Base-by-base conservation (phyloP, 2,888 invertebrate genomes). In the Epirrhoe tristata region DNA sequence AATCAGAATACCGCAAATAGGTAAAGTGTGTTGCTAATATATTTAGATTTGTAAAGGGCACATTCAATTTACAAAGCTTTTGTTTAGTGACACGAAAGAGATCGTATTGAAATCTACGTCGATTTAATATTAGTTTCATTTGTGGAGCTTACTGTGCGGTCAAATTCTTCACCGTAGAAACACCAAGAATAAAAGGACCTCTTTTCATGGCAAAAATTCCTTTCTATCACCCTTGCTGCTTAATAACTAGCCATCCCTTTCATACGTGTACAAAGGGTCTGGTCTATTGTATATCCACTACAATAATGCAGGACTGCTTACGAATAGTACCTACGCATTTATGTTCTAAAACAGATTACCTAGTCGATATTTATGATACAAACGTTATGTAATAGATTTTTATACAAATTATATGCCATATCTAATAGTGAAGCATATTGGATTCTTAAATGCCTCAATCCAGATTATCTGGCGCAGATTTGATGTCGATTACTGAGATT, bases 221-320 rank as follows among this genome's bases (percentile, higher is more conserved):
- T 66, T 51, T 24, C 55, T 56, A 58, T 65, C 64, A 63, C 70
- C 70, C 67, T 56, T 53, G 67, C 58, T 65, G 58, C 54, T 65
- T 63, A 65, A 73, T 73, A 70, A 70, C 67, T 72, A 70, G 63
- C 63, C 67, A 69, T 69, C 63, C 65, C 63, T 69, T 73, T 69
- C 63, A 69, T 58, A 66, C 56, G 59, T 65, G 17, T 43, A 70
- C 65, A 67, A 69, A 70, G 68, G 54, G 50, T 32, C 50, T 62
- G 64, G 64, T 64, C 54, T 50, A 68, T 68, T 70, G 70, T 56
- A 66, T 58, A 55, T 51, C 51, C 54, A 63, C 46, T 58, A 63
- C 46, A 17, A 43, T 52, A 53, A 63, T 51, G 31, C 54, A 43
- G 54, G 43, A 60, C 46, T 46, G 32, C 48, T 34, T 53, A 16